A percentile compares a stretch with the other conserved stretches of the same genome.
Conservation (phyloP, 2,797 vertebrate genomes). For the Crocidura indochinensis region DNA sequence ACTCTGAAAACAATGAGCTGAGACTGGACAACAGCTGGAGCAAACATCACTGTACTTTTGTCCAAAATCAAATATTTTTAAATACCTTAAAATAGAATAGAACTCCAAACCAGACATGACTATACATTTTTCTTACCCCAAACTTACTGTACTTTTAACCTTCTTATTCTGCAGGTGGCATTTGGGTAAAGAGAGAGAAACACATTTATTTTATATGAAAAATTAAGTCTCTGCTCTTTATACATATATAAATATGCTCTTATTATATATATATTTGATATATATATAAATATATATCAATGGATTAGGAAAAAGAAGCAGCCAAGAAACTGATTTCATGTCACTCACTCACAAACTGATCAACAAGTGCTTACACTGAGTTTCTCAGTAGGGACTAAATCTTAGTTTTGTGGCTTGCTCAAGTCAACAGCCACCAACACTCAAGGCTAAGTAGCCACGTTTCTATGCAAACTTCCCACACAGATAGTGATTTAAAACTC, state of each 20-base stretch:
- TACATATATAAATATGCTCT: neutral
- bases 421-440: slow-evolving; percentile 61
- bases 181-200: neutral
- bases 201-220: neutral
- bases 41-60: neutral
- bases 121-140: too few relatives aligned
- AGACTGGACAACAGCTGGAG: neutral
- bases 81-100: neutral
- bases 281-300: neutral
- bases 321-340: neutral
- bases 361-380: too few relatives aligned
- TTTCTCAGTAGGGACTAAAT: too few relatives aligned
- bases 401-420: neutral
- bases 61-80: neutral
- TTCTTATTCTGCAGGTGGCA: neutral
- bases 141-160: rapidly evolving
- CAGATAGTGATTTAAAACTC: slow-evolving; percentile 64
- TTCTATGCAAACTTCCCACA: slow-evolving; percentile 27
- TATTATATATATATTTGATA: neutral
- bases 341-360: neutral
- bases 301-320: neutral
- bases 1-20: neutral
- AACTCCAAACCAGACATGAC: too few relatives aligned
- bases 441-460: neutral
- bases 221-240: neutral